Evolutionary conservation across 2,113 vertebrate genomes (phyloP), one percentile per base, ranked within the genome.

Genomic region (Phyllopteryx taeniolatus): DNA sequence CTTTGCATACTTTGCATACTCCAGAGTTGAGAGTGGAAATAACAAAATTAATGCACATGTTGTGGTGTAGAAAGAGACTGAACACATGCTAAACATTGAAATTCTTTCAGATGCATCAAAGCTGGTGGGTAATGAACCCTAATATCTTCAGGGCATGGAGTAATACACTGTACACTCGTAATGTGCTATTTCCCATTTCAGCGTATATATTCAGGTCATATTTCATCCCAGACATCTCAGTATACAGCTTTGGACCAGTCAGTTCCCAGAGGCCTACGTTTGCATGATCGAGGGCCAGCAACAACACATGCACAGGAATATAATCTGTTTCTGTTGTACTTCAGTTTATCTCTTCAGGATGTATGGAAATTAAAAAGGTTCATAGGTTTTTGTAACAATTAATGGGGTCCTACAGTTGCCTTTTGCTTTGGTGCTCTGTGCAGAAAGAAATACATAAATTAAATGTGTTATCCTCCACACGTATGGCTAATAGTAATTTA

Each of bases 171-270:
- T 20, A 71, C 66, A 56, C 54, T 73, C 82, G 70, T 79, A 78
- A 87, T 86, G 80, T 81, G 78, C 86, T 85, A 84, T 86, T 88
- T 80, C 78, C 85, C 84, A 87, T 91, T 90, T 87, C 86, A 46
- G 71, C 42, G 42, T 1, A 47, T 74, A 72, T 83, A 78, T 90
- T 89, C 84, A 72, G 80, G 88, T 90, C 88, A 83, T 89, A 84
- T 87, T 87, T 91, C 91, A 88, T 87, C 79, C 69, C 17, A 66
- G 71, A 85, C 86, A 86, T 73, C 53, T 68, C 70, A n/a, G 68
- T 82, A 70, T 82, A 51, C 74, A 54, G 73, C 80, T 63, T 6
- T 7, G 20, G 72, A 73, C 71, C 67, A 39, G 78, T 74, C 22
- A 13, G 63, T 57, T 87, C 84, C 84, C 83, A 72, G 61, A 74